phyloP scores from a whole-genome alignment of 1,140 invertebrate species.

The Calephelis virginiensis region DNA sequence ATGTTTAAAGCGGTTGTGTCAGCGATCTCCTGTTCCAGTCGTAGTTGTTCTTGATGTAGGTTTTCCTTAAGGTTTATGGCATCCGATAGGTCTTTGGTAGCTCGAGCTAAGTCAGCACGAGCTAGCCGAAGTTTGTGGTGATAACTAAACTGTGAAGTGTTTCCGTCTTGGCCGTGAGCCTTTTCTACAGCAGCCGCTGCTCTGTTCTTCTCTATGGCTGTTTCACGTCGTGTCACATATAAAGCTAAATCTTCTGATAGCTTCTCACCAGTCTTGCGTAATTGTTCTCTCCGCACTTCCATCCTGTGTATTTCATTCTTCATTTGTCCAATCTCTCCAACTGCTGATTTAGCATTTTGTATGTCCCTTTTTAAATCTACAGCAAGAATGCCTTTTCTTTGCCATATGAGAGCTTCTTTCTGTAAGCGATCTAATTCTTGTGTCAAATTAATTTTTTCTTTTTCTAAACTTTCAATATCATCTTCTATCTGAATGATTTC shows the following conservation, averaged over 20 bases:
- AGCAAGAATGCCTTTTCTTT: conserved; percentile 86
- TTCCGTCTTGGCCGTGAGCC: conserved; percentile 39
- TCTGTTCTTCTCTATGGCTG: conserved; percentile 58
- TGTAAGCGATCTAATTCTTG: conserved; percentile 82
- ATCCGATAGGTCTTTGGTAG: conserved; percentile 60
- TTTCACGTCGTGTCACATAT: conserved; percentile 85
- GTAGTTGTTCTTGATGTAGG: conserved; percentile 48
- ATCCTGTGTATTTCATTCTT: conserved; percentile 90
- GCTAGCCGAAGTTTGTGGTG: conserved; percentile 63
- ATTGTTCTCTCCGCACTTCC: conserved; percentile 82
- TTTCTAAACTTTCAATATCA: conserved; percentile 82
- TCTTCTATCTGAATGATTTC: conserved; percentile 82
- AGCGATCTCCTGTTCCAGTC: conserved; percentile 45
- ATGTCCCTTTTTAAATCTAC: conserved; percentile 84
- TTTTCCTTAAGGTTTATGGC: conserved; percentile 46
- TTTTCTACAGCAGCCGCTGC: conserved; percentile 58
- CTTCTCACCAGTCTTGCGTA: conserved; percentile 86
- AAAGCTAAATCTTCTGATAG: conserved; percentile 87
- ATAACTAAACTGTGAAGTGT: conserved; percentile 61
- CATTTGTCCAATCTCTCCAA: conserved; percentile 85
- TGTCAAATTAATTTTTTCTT: conserved; percentile 82
- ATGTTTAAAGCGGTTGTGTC: conserved; percentile 43
- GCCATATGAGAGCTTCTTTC: conserved; percentile 86
- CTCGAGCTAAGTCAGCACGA: conserved; percentile 54
- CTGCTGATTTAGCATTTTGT: conserved; percentile 81